Evolutionary conservation across 37 sponge, comb jelly and placozoan genomes (phyloP).

Genomic region (Beroe ovata): DNA sequence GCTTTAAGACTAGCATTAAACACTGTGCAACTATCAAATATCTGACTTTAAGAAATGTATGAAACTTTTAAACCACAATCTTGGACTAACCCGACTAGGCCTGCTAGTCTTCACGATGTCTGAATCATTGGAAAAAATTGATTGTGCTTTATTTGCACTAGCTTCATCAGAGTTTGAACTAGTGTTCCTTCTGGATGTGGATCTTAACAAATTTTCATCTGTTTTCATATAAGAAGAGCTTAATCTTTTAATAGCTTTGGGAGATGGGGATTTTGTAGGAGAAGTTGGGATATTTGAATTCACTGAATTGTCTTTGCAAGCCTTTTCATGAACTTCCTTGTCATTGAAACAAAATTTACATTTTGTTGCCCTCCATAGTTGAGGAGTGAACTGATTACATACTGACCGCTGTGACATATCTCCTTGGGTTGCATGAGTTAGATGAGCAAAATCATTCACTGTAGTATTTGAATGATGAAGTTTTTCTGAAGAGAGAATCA

Average conservation of each 20-base stretch:
- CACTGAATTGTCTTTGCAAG: neutral
- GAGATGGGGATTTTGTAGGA: neutral
- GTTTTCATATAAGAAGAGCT: neutral
- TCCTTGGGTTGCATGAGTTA: too few relatives aligned
- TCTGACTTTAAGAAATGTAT: too few relatives aligned
- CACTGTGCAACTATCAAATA: too few relatives aligned
- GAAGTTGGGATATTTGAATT: slow-evolving; percentile 19
- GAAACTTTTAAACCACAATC: too few relatives aligned
- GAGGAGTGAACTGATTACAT: slow-evolving; percentile 56
- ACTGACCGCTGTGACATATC: slow-evolving; percentile 29
- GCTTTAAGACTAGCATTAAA: too few relatives aligned
- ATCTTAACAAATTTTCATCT: slow-evolving; percentile 1
- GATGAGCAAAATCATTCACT: too few relatives aligned
- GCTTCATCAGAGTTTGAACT: slow-evolving; percentile 41
- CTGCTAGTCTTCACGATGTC: slow-evolving; percentile 15
- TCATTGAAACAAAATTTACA: slow-evolving; percentile 64
- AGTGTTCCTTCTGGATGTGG: slow-evolving; percentile 35
- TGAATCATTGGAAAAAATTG: slow-evolving; percentile 12
- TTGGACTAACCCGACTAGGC: slow-evolving; percentile 51
- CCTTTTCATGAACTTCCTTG: slow-evolving; percentile 39
- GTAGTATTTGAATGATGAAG: too few relatives aligned
- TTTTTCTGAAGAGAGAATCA: too few relatives aligned
- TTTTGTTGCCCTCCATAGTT: slow-evolving; percentile 65
- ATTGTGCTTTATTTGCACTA: neutral
- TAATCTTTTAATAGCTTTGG: neutral